Evolutionary conservation across 2,113 vertebrate species (phyloP), one percentile per base, ranked within the genome.

Genomic region (Peromyscus leucopus): DNA sequence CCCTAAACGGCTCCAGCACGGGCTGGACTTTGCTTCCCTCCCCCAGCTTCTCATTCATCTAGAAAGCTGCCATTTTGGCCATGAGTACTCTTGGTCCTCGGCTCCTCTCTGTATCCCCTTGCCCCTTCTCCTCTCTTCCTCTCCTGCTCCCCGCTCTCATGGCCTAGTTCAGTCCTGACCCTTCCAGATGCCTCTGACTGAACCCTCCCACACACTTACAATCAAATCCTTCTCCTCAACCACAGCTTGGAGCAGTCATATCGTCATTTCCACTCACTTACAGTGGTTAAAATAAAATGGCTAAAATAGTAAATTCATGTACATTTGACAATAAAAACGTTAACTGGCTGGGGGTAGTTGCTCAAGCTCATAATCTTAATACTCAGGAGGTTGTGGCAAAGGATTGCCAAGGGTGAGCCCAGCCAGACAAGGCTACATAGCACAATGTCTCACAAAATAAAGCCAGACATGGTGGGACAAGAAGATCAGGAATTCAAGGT

Each of bases 271-370:
- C 55, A 26, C 26, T 61, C 79, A 83, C 36, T 24, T 82, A n/a
- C 51, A 82, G n/a, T 39, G 55, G 21, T 59, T 59, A 26, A 83
- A 28, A 39, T 76, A 31, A 92, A 86, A 90, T 87, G 28, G 79
- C 57, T 79, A 48, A 48, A 93, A 67, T 55, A 57, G 61, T 48
- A 83, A 48, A 59, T 84, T 36, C 89, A 63, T n/a, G 74, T 69
- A 80, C 7, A 48, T 85, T 89, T 93, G 78, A 95, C 55, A 51
- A 80, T 21, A 90, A 74, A 90, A 13, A 48, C 79, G 71, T 31
- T 91, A 78, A 21, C 65, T 67, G 19, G 31, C 17, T 42, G 26
- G 26, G 21, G 51, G 3, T 71, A 33, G 46, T 71, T 26, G 83
- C 17, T 88, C 48, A n/a, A 69, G 31, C 48, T 51, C 22, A n/a